Percentiles rank a stretch among this genome's conserved stretches.
Evolutionary conservation across 37 sponge, comb jelly and placozoan species (phyloP).

Genomic region (Corticium candelabrum): DNA sequence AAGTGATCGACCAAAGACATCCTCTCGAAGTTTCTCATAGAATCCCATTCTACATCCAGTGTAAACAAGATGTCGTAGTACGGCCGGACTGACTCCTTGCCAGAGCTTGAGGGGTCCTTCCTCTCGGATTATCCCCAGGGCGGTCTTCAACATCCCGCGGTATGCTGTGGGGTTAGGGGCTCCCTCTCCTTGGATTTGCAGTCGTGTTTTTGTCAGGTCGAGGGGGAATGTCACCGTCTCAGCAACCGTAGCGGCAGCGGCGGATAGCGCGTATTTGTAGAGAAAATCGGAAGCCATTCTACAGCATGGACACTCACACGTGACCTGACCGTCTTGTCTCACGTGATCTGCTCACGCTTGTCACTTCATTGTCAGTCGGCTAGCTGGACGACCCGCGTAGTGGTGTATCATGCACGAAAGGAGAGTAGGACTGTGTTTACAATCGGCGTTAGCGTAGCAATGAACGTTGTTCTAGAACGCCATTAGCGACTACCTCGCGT

Average conservation of each 20-base stretch:
- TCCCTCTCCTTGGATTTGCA: slow-evolving; percentile 69
- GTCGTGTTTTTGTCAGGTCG: slow-evolving; percentile 72
- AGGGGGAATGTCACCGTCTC: slow-evolving; percentile 80
- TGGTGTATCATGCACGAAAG: no score
- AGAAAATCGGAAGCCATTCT: no score
- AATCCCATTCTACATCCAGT: slow-evolving; percentile 56
- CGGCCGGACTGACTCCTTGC: slow-evolving; percentile 60
- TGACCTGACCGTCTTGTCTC: no score
- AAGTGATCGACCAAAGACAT: background rate
- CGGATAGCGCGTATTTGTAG: slow-evolving; percentile 43
- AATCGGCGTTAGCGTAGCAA: no score
- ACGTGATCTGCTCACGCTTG: no score
- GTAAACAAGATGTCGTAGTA: slow-evolving; percentile 63
- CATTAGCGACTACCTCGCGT: no score
- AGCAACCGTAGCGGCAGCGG: slow-evolving; percentile 34
- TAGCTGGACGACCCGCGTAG: no score
- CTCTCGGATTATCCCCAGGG: slow-evolving; percentile 48
- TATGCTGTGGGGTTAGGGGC: background rate
- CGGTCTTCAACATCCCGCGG: slow-evolving; percentile 55
- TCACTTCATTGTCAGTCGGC: no score
- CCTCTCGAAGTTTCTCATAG: slow-evolving; percentile 56
- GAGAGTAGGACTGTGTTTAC: no score
- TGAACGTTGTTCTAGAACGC: no score
- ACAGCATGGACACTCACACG: no score
- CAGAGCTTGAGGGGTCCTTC: slow-evolving; percentile 70